phyloP scores from a whole-genome alignment of 2,113 vertebrate genomes.

The Apteryx mantelli region DNA sequence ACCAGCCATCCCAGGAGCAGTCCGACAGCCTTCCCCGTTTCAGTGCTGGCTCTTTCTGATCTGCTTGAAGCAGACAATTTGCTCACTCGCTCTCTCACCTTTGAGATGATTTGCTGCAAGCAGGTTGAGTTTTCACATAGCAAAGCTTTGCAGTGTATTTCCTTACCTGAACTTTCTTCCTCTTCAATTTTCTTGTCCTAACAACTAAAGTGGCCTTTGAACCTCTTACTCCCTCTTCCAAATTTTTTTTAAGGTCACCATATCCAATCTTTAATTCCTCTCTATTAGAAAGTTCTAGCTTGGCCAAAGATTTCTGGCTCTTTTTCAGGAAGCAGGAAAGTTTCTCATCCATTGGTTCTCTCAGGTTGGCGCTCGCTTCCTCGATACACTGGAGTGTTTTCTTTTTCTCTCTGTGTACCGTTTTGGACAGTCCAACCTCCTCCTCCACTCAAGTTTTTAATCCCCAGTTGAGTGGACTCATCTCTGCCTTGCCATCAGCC shows the following conservation, averaged over 20 bases:
- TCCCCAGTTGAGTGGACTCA: neutral
- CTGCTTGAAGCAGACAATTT: neutral
- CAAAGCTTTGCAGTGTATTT: accelerated
- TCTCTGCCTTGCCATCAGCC: neutral
- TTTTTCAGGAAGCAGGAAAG: neutral
- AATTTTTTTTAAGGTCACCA: neutral
- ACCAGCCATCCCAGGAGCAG: no score
- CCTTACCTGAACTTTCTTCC: neutral
- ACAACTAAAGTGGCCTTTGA: neutral
- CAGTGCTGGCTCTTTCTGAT: accelerated
- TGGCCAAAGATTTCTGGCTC: slow-evolving; percentile 21
- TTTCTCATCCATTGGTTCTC: neutral
- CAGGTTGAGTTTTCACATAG: neutral
- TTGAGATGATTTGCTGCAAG: accelerated
- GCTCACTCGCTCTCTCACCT: no score
- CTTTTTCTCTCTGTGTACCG: neutral
- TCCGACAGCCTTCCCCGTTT: neutral
- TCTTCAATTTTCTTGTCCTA: neutral
- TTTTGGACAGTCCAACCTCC: neutral
- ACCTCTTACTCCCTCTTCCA: neutral
- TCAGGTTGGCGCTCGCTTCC: neutral
- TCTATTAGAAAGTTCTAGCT: neutral
- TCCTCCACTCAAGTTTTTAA: neutral
- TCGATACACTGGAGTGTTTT: neutral
- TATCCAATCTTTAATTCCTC: neutral